phyloP scores from a whole-genome alignment of 2,113 vertebrate genomes.

The Microcebus griseorufus region DNA sequence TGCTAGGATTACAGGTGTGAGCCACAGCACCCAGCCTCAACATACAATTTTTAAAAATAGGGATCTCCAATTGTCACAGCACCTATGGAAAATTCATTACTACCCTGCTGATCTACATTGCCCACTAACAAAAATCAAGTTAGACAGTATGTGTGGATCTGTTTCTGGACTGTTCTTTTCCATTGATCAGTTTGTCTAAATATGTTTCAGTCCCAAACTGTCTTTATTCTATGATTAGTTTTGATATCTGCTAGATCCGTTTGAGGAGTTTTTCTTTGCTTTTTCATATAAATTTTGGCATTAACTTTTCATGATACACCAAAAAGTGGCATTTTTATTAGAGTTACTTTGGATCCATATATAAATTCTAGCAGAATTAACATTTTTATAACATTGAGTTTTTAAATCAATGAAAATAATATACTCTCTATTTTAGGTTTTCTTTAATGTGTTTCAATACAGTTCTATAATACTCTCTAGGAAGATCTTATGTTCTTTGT shows the following conservation, averaged over 20 bases:
- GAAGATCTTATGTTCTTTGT: background rate
- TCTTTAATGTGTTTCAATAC: background rate
- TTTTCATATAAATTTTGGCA: background rate
- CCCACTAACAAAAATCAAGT: background rate
- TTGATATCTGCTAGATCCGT: background rate
- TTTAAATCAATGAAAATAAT: constrained; percentile 23
- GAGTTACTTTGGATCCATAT: background rate
- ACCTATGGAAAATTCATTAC: background rate
- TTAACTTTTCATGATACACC: background rate
- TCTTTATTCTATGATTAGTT: background rate
- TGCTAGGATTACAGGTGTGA: too few species aligned
- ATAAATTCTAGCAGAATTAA: constrained; percentile 13
- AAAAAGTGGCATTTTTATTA: background rate
- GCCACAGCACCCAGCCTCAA: too few species aligned
- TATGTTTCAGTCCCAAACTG: background rate
- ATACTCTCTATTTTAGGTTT: background rate
- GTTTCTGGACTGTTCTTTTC: background rate
- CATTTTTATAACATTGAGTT: background rate
- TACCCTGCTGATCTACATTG: background rate
- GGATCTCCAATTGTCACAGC: background rate
- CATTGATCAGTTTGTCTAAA: background rate
- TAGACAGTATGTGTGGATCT: background rate
- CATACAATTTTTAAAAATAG: background rate
- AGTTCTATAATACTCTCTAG: background rate
- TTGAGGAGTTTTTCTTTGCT: background rate